Evolutionary conservation across 2,888 invertebrate genomes (phyloP), one percentile per base, ranked within the genome.

Genomic region (Mimas tiliae): DNA sequence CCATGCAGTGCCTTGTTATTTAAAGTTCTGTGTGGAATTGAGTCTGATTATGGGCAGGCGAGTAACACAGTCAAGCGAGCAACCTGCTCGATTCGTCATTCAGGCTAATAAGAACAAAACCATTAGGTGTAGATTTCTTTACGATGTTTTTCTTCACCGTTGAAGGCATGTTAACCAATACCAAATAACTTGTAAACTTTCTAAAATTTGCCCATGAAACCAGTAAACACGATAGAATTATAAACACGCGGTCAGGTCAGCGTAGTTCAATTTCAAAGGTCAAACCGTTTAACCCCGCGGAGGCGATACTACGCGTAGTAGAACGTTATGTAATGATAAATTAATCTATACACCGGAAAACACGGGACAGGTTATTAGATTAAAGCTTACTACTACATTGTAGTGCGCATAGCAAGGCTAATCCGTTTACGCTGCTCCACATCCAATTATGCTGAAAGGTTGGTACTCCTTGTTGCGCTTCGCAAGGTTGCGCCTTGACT

Each of bases 401-500:
- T 70, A 70, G 71, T 78, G 84, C 83, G 82, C 79, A 80, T 80
- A 82, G 77, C 76, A 79, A 82, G 69, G 74, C 74, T 84, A 86
- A 90, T 89, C 88, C 83, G 73, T 77, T 86, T 86, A 85, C 71
- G 78, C 74, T 74, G 74, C 76, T 79, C 68, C 70, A 70, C 74
- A 90, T 90, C 90, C 89, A 89, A 90, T 90, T 90, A 90, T 74
- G 73, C 73, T 72, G 74, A 73, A 70, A 63, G 70, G 70, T 68
- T 67, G 65, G 70, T 64, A 73, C 69, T 71, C 65, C 75, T 71
- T 77, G 73, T 74, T 38, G 58, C 70, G 73, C 70, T 68, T 66
- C 65, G 63, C 78, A 82, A 83, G 84, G 85, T 76, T 79, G 69
- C 76, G 75, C 87, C 86, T 87, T 87, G 86, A 85, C 84, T 86